Conservation (phyloP, 2,888 invertebrate genomes). For the Molanna angustata region DNA sequence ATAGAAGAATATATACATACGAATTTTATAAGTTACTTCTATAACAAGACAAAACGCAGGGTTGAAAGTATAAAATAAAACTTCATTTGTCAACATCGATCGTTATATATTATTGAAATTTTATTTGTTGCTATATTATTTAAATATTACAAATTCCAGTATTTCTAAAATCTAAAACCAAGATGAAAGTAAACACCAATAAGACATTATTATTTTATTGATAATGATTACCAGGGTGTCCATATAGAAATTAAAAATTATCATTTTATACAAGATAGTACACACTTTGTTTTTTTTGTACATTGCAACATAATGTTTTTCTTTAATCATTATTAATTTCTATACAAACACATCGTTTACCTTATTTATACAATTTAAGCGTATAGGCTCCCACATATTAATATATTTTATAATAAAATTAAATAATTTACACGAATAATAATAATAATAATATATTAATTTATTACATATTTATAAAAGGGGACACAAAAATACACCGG, state of each 20-base stretch:
- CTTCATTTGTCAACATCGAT: conserved; percentile 20
- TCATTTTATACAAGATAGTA: no score
- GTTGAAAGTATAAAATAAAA: no score
- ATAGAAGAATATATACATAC: no score
- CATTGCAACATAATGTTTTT: no score
- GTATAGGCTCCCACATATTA: conserved; percentile 31
- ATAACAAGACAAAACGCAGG: no score
- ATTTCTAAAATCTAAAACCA: conserved; percentile 13
- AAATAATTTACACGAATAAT: background rate
- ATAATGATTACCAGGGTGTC: no score
- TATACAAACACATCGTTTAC: no score
- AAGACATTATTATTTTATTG: conserved; percentile 13
- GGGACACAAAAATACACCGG: conserved; percentile 14
- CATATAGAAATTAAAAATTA: no score
- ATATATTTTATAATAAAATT: conserved; percentile 8
- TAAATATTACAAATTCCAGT: conserved; percentile 25
- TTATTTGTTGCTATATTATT: conserved; percentile 16
- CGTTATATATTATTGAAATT: conserved; percentile 12
- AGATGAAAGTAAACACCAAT: conserved; percentile 23
- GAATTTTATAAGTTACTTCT: no score
- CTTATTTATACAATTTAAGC: conserved; percentile 29
- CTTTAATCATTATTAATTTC: no score
- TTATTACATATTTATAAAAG: conserved; percentile 5
- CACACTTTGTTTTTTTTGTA: no score
- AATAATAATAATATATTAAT: background rate